Conservation (phyloP, 2,797 vertebrate species). For the Sebastes wilsoni region DNA sequence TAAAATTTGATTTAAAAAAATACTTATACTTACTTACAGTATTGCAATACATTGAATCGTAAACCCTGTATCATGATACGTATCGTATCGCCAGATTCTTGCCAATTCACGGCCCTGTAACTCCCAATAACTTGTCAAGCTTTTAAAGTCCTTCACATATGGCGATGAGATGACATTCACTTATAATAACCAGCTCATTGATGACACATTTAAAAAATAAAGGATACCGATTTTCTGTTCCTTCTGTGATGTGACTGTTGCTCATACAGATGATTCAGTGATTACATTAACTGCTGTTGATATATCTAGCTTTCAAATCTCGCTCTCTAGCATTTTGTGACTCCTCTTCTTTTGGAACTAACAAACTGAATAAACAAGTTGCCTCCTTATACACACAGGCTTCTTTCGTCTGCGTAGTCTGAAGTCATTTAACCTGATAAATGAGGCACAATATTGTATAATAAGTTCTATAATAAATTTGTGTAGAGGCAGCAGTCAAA, state of each 20-base stretch:
- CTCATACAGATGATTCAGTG: background rate
- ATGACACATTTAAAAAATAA: background rate
- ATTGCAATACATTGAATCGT: fast-evolving
- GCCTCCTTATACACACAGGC: background rate
- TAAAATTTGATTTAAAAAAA: fast-evolving
- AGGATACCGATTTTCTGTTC: background rate
- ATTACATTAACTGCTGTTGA: background rate
- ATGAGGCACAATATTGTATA: background rate
- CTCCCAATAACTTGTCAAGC: no score
- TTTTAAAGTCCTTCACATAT: background rate
- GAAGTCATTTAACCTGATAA: background rate
- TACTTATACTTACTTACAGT: no score
- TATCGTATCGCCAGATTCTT: fast-evolving
- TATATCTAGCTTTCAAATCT: background rate
- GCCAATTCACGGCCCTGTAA: fast-evolving
- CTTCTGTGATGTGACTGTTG: background rate
- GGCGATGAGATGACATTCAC: background rate
- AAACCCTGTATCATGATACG: no score
- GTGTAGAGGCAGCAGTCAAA: background rate
- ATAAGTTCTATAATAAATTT: background rate
- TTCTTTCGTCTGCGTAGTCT: background rate
- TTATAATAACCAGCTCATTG: background rate
- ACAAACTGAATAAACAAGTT: background rate
- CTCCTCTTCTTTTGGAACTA: background rate
- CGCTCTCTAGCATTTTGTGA: background rate